phyloP scores from a whole-genome alignment of 2,888 invertebrate species.

The Polydesmus complanatus region DNA sequence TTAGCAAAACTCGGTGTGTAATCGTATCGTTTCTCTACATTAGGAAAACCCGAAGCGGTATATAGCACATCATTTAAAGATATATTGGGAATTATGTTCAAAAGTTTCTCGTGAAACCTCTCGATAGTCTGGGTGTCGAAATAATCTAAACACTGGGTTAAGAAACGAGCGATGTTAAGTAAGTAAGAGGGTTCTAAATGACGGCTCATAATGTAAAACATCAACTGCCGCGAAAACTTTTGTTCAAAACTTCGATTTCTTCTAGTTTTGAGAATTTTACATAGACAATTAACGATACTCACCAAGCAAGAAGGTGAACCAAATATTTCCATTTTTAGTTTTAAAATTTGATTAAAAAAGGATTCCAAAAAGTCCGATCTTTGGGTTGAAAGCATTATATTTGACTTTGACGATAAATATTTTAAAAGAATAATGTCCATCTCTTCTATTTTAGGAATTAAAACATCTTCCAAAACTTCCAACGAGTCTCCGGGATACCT shows the following conservation, averaged over 20 bases:
- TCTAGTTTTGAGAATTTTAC: background rate
- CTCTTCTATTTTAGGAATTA: background rate
- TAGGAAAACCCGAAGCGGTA: background rate
- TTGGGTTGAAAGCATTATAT: background rate
- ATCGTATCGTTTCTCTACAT: background rate
- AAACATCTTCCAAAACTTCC: background rate
- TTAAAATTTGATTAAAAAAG: background rate
- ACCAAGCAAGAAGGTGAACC: constrained; percentile 10
- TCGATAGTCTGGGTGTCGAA: background rate
- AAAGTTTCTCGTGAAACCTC: background rate
- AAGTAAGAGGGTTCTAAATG: background rate
- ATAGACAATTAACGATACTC: constrained; percentile 2
- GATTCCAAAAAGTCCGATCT: background rate
- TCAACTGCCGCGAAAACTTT: background rate
- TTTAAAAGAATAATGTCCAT: constrained; percentile 9
- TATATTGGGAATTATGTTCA: background rate
- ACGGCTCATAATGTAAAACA: background rate
- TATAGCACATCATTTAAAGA: background rate
- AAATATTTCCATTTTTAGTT: constrained; percentile 4
- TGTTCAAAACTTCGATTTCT: background rate
- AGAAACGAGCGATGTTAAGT: too few relatives aligned
- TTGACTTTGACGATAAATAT: background rate
- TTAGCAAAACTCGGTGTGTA: background rate
- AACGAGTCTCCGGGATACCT: background rate
- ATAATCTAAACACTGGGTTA: constrained; percentile 1